These are phyloP conservation scores for Leuciscus idus DNA, from an alignment of 2,113 vertebrate genomes.

Conservation along the genomic window DNA sequence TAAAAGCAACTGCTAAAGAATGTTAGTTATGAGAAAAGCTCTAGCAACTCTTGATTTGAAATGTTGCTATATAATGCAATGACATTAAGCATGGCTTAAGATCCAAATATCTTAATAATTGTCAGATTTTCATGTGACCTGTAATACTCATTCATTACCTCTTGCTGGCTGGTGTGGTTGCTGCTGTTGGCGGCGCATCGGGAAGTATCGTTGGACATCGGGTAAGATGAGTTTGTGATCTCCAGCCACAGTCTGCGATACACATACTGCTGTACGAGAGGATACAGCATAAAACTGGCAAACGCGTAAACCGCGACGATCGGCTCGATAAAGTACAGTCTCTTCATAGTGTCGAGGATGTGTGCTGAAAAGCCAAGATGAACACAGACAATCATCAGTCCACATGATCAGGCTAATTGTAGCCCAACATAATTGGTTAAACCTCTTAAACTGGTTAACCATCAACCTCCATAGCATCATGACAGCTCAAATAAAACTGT, in stretches of 20 bases:
- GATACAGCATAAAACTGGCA: constrained; percentile 72
- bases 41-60: not conserved
- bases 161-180: constrained; percentile 63
- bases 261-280: constrained; percentile 86
- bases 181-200: constrained; percentile 69
- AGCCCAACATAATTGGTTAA: not conserved
- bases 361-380: constrained; percentile 14
- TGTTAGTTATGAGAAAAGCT: not conserved
- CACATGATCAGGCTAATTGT: not conserved
- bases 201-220: constrained; percentile 69
- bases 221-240: constrained; percentile 80
- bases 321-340: constrained; percentile 84
- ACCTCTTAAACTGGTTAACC: not conserved
- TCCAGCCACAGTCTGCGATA: constrained; percentile 87
- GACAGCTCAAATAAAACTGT: not conserved
- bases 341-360: constrained; percentile 71
- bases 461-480: not conserved
- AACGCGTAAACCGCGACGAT: constrained; percentile 84
- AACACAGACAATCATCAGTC: not conserved
- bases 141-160: constrained; percentile 58
- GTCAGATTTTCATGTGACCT: not conserved
- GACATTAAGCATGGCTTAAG: not conserved
- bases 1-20: not conserved
- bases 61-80: not conserved
- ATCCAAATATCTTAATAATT: not conserved